Evolutionary conservation across 2,888 invertebrate species (phyloP).

Genomic region (Rutpela maculata): DNA sequence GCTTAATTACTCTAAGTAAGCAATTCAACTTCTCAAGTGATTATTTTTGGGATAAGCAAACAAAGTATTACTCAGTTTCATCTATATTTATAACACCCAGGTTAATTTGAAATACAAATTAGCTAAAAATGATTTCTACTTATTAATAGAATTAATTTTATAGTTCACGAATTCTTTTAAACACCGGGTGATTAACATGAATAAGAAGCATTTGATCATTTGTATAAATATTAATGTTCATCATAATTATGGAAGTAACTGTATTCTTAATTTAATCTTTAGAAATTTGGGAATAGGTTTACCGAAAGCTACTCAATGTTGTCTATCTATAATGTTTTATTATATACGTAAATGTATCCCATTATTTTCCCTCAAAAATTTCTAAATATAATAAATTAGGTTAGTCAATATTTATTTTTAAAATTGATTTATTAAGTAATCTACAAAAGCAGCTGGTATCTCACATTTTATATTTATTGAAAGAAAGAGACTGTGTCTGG

Average conservation of each 20-base stretch:
- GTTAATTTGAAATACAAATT: conserved; percentile 38
- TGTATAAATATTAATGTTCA: conserved; percentile 17
- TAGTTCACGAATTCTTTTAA: conserved; percentile 13
- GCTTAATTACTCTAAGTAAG: neutral
- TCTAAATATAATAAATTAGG: neutral
- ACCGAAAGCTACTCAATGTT: neutral
- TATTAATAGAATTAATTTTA: conserved; percentile 26
- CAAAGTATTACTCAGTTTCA: conserved; percentile 29
- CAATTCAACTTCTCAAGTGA: neutral
- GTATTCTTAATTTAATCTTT: neutral
- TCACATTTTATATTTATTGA: neutral
- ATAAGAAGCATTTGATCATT: neutral
- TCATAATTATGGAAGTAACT: neutral
- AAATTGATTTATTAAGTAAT: conserved; percentile 7
- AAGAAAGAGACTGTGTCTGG: neutral
- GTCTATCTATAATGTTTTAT: neutral
- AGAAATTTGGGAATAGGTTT: neutral
- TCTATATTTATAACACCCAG: conserved; percentile 37
- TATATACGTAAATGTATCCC: neutral
- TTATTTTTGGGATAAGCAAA: conserved; percentile 23
- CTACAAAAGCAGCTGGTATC: neutral
- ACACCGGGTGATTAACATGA: neutral
- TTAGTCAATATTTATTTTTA: conserved; percentile 7
- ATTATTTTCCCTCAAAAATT: neutral
- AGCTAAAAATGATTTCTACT: conserved; percentile 21